Percentiles rank a stretch among this genome's conserved stretches.
Evolutionary conservation across 2,113 vertebrate species (phyloP).

Genomic region (Corydoras sp.): DNA sequence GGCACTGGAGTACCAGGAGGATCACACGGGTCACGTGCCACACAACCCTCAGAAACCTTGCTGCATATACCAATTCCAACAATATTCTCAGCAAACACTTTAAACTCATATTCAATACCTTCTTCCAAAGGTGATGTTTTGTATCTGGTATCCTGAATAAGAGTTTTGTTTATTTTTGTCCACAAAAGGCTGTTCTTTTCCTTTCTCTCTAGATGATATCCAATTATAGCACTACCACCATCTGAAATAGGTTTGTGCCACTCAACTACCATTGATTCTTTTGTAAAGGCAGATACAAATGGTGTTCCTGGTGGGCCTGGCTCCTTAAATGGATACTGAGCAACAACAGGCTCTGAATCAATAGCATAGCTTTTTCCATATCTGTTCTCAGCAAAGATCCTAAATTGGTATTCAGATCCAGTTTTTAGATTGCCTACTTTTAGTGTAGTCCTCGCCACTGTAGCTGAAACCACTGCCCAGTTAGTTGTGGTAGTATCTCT

Average conservation of each 20-base stretch:
- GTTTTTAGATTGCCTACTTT: slow-evolving; percentile 92
- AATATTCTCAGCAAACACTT: slow-evolving; percentile 94
- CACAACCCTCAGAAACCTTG: slow-evolving; percentile 88
- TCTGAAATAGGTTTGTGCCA: slow-evolving; percentile 95
- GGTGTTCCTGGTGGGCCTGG: slow-evolving; percentile 94
- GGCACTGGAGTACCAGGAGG: slow-evolving; percentile 86
- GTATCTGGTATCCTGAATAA: slow-evolving; percentile 87
- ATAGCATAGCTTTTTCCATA: slow-evolving; percentile 93
- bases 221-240: slow-evolving; percentile 87
- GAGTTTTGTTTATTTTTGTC: slow-evolving; percentile 91
- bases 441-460: slow-evolving; percentile 89
- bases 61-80: slow-evolving; percentile 90
- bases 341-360: slow-evolving; percentile 81
- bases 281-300: slow-evolving; percentile 78
- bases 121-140: slow-evolving; percentile 90
- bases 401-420: slow-evolving; percentile 93
- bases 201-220: slow-evolving; percentile 93
- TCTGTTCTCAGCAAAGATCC: slow-evolving; percentile 93
- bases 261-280: slow-evolving; percentile 89
- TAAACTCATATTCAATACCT: slow-evolving; percentile 95
- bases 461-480: slow-evolving; percentile 90
- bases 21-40: slow-evolving; percentile 92
- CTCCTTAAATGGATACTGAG: slow-evolving; percentile 95
- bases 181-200: slow-evolving; percentile 97
- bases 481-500: slow-evolving; percentile 92